Conservation (phyloP, 2,113 vertebrate species). For the Myiopsitta monachus region DNA sequence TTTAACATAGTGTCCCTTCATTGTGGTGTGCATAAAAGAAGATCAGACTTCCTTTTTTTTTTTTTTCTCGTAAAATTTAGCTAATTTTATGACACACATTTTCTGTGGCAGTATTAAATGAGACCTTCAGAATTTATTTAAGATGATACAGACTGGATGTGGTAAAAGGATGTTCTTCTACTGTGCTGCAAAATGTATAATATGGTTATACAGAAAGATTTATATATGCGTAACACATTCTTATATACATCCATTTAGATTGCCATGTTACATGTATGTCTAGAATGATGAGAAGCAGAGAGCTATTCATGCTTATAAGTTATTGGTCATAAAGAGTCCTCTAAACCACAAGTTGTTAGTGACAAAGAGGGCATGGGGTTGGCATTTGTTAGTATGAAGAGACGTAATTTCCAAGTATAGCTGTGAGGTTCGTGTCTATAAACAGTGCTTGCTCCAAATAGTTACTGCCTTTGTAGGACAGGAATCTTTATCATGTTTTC, state of each 20-base stretch:
- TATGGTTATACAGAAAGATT: neutral
- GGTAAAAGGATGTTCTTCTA: neutral
- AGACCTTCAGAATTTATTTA: neutral
- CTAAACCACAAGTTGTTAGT: neutral
- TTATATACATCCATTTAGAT: neutral
- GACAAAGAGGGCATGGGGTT: neutral
- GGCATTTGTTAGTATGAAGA: neutral
- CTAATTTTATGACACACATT: neutral
- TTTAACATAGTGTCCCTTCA: neutral
- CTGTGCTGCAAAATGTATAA: neutral
- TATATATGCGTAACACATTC: neutral
- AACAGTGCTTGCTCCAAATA: neutral
- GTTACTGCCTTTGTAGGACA: neutral
- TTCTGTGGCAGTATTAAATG: neutral
- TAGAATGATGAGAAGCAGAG: neutral
- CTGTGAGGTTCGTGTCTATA: neutral
- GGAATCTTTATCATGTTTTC: neutral
- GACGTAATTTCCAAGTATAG: neutral
- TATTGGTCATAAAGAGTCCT: neutral
- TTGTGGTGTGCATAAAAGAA: neutral
- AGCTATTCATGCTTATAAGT: neutral
- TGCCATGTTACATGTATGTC: neutral
- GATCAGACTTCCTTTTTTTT: neutral
- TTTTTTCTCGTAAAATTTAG: neutral
- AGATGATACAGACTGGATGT: neutral